These are phyloP conservation scores for Rutpela maculata DNA, from an alignment of 2,888 invertebrate genomes.

Conservation along the genomic window DNA sequence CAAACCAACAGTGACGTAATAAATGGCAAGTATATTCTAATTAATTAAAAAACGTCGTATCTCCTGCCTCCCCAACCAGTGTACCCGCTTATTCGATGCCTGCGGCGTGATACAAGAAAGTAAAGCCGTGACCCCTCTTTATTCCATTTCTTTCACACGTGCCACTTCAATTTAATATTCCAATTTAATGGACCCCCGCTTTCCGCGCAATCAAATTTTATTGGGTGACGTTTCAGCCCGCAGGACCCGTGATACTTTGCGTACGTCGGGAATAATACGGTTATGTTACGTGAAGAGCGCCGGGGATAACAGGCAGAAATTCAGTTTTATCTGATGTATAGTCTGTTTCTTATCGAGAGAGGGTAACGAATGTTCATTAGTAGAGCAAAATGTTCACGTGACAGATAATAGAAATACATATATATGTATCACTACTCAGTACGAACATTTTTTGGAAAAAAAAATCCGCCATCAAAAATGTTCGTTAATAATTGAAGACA, in stretches of 20 bases:
- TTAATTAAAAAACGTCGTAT: background rate
- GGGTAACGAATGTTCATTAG: too few species aligned
- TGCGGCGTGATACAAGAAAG: slow-evolving; percentile 21
- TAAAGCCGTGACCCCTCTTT: slow-evolving; percentile 39
- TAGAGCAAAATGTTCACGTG: too few species aligned
- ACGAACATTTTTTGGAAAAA: too few species aligned
- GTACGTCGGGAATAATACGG: background rate
- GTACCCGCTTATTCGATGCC: background rate
- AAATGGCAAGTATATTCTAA: too few species aligned
- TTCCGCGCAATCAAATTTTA: slow-evolving; percentile 28
- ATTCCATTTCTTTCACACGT: slow-evolving; percentile 49
- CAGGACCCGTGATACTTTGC: background rate
- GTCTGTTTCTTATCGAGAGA: too few species aligned
- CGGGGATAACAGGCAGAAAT: too few species aligned
- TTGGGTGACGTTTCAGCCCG: slow-evolving; percentile 13
- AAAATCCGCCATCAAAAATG: too few species aligned
- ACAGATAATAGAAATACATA: too few species aligned
- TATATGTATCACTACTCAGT: too few species aligned
- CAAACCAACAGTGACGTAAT: too few species aligned
- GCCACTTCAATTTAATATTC: slow-evolving; percentile 54
- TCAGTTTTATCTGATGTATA: too few species aligned
- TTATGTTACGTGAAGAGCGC: background rate
- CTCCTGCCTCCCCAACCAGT: background rate
- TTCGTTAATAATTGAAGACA: too few species aligned
- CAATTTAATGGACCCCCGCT: slow-evolving; percentile 20